phyloP scores from a whole-genome alignment of 2,797 vertebrate species.

The Pygocentrus nattereri region DNA sequence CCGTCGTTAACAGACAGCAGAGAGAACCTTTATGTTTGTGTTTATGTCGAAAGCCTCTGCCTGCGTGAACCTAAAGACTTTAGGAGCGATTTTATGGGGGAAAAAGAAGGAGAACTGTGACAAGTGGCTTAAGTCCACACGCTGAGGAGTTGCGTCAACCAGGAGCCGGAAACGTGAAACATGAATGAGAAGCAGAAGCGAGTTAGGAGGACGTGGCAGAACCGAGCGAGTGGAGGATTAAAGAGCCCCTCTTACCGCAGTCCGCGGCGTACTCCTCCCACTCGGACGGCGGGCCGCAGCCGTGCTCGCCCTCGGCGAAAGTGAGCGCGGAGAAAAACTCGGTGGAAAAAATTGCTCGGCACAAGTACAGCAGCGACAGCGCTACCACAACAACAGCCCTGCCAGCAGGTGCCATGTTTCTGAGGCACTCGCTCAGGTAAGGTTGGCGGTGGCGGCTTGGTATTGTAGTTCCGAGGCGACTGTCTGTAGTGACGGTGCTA shows the following conservation, averaged over 20 bases:
- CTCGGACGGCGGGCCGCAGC: slow-evolving; percentile 81
- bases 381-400: slow-evolving; percentile 72
- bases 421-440: slow-evolving; percentile 71
- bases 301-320: slow-evolving; percentile 81
- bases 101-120: background rate
- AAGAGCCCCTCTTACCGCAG: slow-evolving; percentile 77
- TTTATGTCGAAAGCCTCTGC: too few relatives aligned
- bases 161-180: slow-evolving; percentile 32
- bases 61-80: too few relatives aligned
- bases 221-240: slow-evolving; percentile 3
- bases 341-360: slow-evolving; percentile 67
- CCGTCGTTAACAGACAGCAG: too few relatives aligned
- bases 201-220: slow-evolving; percentile 73
- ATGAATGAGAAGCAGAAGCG: slow-evolving; percentile 3
- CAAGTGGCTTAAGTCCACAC: too few relatives aligned
- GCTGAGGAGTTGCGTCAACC: background rate
- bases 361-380: slow-evolving; percentile 71
- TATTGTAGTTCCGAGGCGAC: slow-evolving; percentile 59
- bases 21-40: too few relatives aligned
- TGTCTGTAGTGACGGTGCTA: background rate
- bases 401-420: slow-evolving; percentile 83
- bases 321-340: slow-evolving; percentile 81
- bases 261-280: slow-evolving; percentile 83
- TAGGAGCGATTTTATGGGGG: background rate
- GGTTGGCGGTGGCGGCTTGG: slow-evolving; percentile 58